Base-by-base conservation (phyloP, 30 jellyfish, hydroid and myxozoan genomes). In the Turritopsis dohrnii region DNA sequence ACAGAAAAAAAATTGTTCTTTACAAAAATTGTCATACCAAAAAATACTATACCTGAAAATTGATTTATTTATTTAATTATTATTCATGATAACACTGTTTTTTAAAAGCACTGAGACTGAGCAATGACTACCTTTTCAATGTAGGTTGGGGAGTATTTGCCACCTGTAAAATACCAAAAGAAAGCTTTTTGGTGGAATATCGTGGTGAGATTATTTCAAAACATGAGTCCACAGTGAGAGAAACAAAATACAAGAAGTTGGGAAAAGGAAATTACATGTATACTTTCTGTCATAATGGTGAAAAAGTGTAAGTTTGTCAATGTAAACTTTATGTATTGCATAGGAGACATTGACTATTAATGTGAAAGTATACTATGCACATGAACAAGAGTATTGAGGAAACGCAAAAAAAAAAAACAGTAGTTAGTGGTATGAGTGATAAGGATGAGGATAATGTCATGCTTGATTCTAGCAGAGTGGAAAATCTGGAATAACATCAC, bases 101-200 rank as follows among this genome's bases (percentile, higher is more conserved):
- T 13, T 41, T 41, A 41, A 41, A 41, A 41, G 60, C 60, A 41
- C 60, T 41, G 60, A 41, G 60, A 41, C 60, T 41, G 60, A 41
- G 60, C 60, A 41, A 41, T 41, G 60, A 41, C 60, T 41, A 41
- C 60, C 60, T 41, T 41, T 41, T 3, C 13, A 41, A 41, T 41
- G 60, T 69, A 69, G 77, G 77, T n/a, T n/a, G 30, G 77, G 77
- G 77, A n/a, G 77, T 69, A 27, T 69, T 69, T 27, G 30, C 77
- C 19, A 69, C 28, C 28, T 23, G 30, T n/a, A 69, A 27, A 69
- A 69, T 69, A n/a, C 77, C 77, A 23, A 69, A 69, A 27, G 30
- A 19, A n/a, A 69, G 31, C 28, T 69, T 69, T 69, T 69, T 69
- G 30, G 77, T 69, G 16, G 77, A 69, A 27, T 69, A 69, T 69